phyloP scores from a whole-genome alignment of 2,113 vertebrate genomes.

The Petroica traversi region DNA sequence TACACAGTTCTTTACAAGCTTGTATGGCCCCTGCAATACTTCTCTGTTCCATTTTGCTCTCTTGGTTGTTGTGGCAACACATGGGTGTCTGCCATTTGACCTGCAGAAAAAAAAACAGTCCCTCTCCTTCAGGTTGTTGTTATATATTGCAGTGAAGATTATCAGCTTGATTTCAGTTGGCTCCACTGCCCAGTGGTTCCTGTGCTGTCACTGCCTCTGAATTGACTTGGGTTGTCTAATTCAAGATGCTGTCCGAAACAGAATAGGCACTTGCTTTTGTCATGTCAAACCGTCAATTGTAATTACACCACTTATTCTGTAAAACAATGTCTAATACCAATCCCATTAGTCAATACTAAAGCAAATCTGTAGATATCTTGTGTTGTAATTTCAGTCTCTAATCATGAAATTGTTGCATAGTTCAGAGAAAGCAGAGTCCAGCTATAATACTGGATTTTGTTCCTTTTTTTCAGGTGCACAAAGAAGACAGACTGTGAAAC shows the following conservation, averaged over 20 bases:
- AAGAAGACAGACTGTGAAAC: constrained; percentile 80
- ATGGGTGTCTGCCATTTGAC: not conserved
- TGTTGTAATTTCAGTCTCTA: not conserved
- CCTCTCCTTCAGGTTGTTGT: not conserved
- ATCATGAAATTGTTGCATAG: not conserved
- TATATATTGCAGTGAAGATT: not conserved
- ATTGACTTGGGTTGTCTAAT: not conserved
- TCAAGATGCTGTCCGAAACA: not conserved
- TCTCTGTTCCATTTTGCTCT: not conserved
- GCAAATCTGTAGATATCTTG: not conserved
- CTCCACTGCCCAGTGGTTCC: not conserved
- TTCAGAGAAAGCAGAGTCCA: not conserved
- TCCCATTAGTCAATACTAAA: not conserved
- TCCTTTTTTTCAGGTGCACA: constrained; percentile 78
- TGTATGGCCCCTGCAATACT: no score
- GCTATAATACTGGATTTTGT: not conserved
- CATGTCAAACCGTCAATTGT: not conserved
- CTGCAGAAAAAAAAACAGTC: not conserved
- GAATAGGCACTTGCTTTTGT: not conserved
- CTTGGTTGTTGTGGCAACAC: not conserved
- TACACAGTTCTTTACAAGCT: not conserved
- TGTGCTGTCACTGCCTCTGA: not conserved
- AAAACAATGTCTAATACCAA: not conserved
- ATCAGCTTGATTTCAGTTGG: not conserved
- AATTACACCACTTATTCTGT: not conserved